A percentile compares a stretch with the other conserved stretches of the same genome.
These are phyloP conservation scores for Clarias magur DNA, from an alignment of 2,113 vertebrate species.

Conservation along the genomic window DNA sequence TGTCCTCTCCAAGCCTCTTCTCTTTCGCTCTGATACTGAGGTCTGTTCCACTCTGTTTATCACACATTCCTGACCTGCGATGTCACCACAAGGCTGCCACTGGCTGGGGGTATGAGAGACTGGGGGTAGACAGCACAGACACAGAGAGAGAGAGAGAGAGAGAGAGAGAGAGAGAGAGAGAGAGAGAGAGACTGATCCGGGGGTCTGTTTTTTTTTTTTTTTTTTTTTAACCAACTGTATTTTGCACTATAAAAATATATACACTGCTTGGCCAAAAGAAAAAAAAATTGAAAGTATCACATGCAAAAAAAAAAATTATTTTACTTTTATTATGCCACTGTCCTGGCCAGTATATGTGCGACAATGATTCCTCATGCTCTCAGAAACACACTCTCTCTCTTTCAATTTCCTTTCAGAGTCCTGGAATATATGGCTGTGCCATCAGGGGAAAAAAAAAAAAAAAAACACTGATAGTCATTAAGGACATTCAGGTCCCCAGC, in stretches of 20 bases:
- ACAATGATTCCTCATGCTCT: no score
- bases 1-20: conserved; percentile 20
- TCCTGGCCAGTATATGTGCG: no score
- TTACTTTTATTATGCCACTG: no score
- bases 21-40: conserved; percentile 39
- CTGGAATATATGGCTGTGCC: no score
- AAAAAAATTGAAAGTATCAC: no score
- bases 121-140: not conserved
- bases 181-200: not conserved
- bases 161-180: not conserved
- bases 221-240: not conserved
- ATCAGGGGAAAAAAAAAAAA: no score
- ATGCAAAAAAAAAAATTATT: no score
- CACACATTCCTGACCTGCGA: conserved; percentile 72
- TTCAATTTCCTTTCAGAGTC: no score
- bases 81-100: conserved; percentile 66
- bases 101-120: conserved; percentile 44
- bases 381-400: no score
- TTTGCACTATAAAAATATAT: not conserved
- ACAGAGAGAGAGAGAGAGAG: not conserved
- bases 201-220: not conserved
- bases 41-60: conserved; percentile 59
- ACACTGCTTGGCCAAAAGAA: no score
- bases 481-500: no score
- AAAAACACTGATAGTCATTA: no score